A percentile compares a stretch with the other conserved stretches of the same genome.
Conservation (phyloP, 2,797 vertebrate genomes). For the Tympanoctomys barrerae region DNA sequence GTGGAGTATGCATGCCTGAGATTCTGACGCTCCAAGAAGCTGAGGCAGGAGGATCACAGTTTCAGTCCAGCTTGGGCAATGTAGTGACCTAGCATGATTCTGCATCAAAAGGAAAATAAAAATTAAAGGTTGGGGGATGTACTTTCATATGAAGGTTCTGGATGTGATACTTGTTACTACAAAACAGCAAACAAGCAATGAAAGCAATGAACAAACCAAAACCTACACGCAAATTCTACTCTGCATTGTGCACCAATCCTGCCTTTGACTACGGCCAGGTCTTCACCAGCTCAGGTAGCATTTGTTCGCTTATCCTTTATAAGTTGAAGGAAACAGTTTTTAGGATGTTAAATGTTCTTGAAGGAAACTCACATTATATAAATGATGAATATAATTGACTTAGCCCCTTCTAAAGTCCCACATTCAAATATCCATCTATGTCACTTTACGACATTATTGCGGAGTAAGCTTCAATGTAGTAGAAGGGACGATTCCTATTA, state of each 20-base stretch:
- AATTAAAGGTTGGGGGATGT: not conserved
- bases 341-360: not conserved
- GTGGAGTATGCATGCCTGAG: not conserved
- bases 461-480: not conserved
- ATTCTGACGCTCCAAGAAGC: not conserved
- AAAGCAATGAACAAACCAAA: not conserved
- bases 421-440: not conserved
- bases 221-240: not conserved
- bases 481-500: not conserved
- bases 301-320: not conserved
- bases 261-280: constrained; percentile 1
- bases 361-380: not conserved
- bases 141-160: not conserved
- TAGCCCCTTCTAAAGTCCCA: not conserved
- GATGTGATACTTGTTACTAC: not conserved
- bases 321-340: not conserved
- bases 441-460: not conserved
- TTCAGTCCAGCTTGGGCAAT: not conserved
- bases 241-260: not conserved
- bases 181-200: not conserved
- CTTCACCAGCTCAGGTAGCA: not conserved
- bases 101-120: not conserved
- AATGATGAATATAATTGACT: not conserved
- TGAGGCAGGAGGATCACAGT: not conserved
- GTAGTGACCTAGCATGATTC: not conserved